Base-by-base conservation (phyloP, 2,888 invertebrate genomes). In the Venustoraphidia nigricollis region DNA sequence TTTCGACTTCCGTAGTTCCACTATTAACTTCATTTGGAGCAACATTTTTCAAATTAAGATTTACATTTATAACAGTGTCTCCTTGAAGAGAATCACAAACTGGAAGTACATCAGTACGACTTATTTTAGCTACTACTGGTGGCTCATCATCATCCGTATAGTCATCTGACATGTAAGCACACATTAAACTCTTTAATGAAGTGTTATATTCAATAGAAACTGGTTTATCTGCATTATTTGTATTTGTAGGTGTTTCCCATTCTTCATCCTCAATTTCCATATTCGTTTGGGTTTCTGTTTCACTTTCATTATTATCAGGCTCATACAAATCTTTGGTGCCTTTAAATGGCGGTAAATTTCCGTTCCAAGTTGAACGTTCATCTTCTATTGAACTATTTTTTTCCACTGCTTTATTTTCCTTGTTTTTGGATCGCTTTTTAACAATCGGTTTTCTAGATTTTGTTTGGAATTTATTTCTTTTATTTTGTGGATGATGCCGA, bases 111-210 rank as follows among this genome's bases (percentile, higher is more conserved):
- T 40, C 52, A 58, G 49, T 48, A 9, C 10, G 49, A 10, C 10
- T 50, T 35, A 10, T 37, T 49, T 48, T 11, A 37, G 34, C 9
- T 13, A 38, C 40, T 47, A 49, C 45, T 51, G 17, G 42, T 48
- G 42, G 51, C 47, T 46, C 53, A 17, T 48, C 51, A 35, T 57
- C 56, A 45, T 63, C 62, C 47, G 58, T 58, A 43, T 73, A 73
- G 59, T 73, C 74, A 50, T 75, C 73, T 49, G 71, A 70, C 43
- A 64, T 69, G 66, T 79, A 79, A 48, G 74, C 70, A 56, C 70
- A 69, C 57, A 78, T 75, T 27, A 79, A 63, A 47, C 70, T 69
- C 41, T 72, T 70, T 51, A 79, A 60, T 10, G 77, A 75, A 54
- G 70, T 72, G 61, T 74, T 77, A 9, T 76, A 50, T 45, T 56